phyloP scores from a whole-genome alignment of 2,797 vertebrate genomes.

The Cirrhinus mrigala region DNA sequence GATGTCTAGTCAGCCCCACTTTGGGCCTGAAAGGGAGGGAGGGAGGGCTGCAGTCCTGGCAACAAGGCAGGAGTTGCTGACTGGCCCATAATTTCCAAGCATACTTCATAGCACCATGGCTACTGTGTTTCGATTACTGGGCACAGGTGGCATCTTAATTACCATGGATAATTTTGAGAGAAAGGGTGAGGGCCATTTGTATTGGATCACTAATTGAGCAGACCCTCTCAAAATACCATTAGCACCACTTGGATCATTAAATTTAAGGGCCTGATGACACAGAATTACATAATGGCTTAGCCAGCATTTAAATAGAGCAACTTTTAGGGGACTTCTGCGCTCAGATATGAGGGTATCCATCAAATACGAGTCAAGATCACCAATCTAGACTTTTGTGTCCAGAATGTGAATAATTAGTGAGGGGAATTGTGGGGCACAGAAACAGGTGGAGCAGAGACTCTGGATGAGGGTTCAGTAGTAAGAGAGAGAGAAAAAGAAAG shows the following conservation, averaged over 20 bases:
- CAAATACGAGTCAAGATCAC: conserved; percentile 53
- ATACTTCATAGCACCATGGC: conserved; percentile 52
- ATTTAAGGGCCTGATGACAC: conserved; percentile 54
- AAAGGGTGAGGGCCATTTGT: conserved; percentile 35
- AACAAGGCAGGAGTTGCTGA: conserved; percentile 52
- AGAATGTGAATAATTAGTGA: conserved; percentile 65
- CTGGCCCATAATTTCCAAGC: conserved; percentile 54
- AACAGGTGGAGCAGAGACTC: conserved; percentile 61
- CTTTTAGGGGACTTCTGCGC: conserved; percentile 33
- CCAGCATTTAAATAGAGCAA: conserved; percentile 47
- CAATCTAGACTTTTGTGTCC: conserved; percentile 59
- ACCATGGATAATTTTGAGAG: conserved; percentile 51
- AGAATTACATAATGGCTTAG: conserved; percentile 54
- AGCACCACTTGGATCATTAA: conserved; percentile 60
- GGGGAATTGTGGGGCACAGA: conserved; percentile 45
- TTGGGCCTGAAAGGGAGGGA: conserved; percentile 53
- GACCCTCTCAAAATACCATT: conserved; percentile 59
- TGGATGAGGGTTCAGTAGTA: conserved; percentile 58
- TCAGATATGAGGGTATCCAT: conserved; percentile 52
- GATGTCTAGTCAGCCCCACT: conserved; percentile 66
- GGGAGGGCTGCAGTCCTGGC: conserved; percentile 41
- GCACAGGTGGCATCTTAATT: conserved; percentile 63
- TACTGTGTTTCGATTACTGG: conserved; percentile 55
- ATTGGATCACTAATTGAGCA: conserved; percentile 49
- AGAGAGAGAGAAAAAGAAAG: conserved; percentile 29